These are phyloP conservation scores for Drosophila baimaii DNA, from an alignment of 1,140 invertebrate species.

Conservation along the genomic window DNA sequence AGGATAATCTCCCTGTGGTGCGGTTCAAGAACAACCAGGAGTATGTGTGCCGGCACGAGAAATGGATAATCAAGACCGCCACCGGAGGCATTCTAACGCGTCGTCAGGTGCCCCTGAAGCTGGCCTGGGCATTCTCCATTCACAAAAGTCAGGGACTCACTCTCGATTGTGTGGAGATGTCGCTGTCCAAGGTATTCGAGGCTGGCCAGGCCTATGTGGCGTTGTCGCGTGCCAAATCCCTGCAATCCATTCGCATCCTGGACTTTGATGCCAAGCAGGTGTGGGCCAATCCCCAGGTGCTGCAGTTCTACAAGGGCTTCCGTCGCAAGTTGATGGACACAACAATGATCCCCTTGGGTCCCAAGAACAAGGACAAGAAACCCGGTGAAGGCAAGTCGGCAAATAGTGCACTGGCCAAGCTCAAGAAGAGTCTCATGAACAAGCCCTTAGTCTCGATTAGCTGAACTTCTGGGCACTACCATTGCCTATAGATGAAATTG, in stretches of 20 bases:
- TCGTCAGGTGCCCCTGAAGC: slow-evolving; percentile 92
- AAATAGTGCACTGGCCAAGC: slow-evolving; percentile 49
- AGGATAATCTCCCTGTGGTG: slow-evolving; percentile 91
- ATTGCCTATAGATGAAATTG: background rate
- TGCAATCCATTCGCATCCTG: slow-evolving; percentile 92
- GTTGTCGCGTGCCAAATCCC: slow-evolving; percentile 94
- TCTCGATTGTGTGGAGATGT: slow-evolving; percentile 97
- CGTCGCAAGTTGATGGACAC: slow-evolving; percentile 87
- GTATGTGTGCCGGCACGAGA: slow-evolving; percentile 90
- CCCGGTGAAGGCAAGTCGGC: slow-evolving; percentile 64
- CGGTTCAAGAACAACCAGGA: slow-evolving; percentile 92
- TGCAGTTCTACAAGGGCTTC: slow-evolving; percentile 92
- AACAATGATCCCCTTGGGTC: slow-evolving; percentile 88
- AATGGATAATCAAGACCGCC: slow-evolving; percentile 92
- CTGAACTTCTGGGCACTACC: slow-evolving; percentile 31
- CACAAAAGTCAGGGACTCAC: slow-evolving; percentile 98
- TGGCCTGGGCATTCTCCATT: slow-evolving; percentile 99
- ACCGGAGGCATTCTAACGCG: slow-evolving; percentile 88
- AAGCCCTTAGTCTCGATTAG: slow-evolving; percentile 83
- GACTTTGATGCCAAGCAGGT: slow-evolving; percentile 95
- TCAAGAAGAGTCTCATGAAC: slow-evolving; percentile 81
- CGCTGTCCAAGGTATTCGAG: slow-evolving; percentile 94
- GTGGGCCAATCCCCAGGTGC: slow-evolving; percentile 93
- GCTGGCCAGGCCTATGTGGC: slow-evolving; percentile 98
- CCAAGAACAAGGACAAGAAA: slow-evolving; percentile 85